A percentile compares a stretch with the other conserved stretches of the same genome.
These are phyloP conservation scores for Paratrypauchen microcephalus DNA, from an alignment of 2,797 vertebrate genomes.

Conservation along the genomic window DNA sequence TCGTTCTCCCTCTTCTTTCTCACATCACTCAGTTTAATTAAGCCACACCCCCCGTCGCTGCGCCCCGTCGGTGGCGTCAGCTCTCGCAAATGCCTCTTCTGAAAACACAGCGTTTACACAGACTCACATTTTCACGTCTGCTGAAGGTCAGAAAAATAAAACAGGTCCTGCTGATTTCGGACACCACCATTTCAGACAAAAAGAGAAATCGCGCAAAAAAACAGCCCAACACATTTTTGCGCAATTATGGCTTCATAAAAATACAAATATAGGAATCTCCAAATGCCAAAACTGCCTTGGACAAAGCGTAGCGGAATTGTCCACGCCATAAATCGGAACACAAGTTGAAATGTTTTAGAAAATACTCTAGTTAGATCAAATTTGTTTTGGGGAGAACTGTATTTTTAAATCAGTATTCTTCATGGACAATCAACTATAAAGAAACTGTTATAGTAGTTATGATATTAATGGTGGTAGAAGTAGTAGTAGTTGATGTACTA, in stretches of 20 bases:
- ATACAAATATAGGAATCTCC: neutral
- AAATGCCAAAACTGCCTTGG: neutral
- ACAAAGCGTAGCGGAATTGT: neutral
- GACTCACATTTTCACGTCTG: slow-evolving; percentile 9
- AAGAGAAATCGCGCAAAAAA: neutral
- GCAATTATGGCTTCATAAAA: neutral
- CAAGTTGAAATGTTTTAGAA: neutral
- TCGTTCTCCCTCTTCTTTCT: neutral
- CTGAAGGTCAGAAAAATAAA: neutral
- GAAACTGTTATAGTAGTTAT: too few species aligned
- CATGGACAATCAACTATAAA: neutral
- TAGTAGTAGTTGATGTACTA: too few species aligned
- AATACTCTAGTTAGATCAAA: neutral
- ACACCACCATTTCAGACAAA: slow-evolving; percentile 14
- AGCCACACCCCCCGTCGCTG: slow-evolving; percentile 24
- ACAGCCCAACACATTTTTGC: neutral
- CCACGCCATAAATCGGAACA: neutral
- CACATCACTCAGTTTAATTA: slow-evolving; percentile 64
- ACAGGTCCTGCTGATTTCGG: slow-evolving; percentile 16
- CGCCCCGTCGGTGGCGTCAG: too few species aligned
- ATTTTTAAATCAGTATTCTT: neutral
- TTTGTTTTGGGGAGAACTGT: neutral
- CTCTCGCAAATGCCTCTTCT: neutral
- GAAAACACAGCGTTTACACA: slow-evolving; percentile 26
- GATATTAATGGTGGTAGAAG: too few species aligned